Conservation (phyloP, 2,113 vertebrate genomes). For the Leptodactylus fuscus region DNA sequence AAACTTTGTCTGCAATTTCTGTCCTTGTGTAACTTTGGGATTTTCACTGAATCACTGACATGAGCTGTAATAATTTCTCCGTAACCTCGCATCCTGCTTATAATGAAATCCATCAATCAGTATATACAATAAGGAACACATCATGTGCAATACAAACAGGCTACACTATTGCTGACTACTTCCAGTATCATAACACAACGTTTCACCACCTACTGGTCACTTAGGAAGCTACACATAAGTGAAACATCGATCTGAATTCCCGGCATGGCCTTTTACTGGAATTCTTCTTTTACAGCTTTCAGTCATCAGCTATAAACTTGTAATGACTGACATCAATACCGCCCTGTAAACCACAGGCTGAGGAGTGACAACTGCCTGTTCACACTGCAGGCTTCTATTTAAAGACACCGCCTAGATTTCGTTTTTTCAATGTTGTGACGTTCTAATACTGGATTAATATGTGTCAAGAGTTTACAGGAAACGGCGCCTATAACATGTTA, state of each 20-base stretch:
- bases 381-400: not conserved
- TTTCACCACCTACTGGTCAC: not conserved
- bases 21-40: not conserved
- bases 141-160: not conserved
- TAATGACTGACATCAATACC: not conserved
- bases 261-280: conserved; percentile 21
- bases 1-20: not conserved
- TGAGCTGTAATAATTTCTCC: not conserved
- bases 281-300: conserved; percentile 1
- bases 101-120: not conserved
- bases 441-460: not conserved
- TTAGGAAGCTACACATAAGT: not conserved
- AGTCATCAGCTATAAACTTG: conserved; percentile 32
- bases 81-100: not conserved
- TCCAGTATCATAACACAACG: not conserved
- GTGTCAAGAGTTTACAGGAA: not conserved
- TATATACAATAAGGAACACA: not conserved
- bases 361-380: not conserved
- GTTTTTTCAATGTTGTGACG: not conserved
- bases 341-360: not conserved
- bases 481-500: not conserved
- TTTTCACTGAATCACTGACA: not conserved
- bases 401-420: not conserved
- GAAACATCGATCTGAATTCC: conserved; percentile 15
- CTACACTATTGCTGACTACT: not conserved